Base-by-base conservation (phyloP, 2,113 vertebrate genomes). In the Ranitomeya imitator region DNA sequence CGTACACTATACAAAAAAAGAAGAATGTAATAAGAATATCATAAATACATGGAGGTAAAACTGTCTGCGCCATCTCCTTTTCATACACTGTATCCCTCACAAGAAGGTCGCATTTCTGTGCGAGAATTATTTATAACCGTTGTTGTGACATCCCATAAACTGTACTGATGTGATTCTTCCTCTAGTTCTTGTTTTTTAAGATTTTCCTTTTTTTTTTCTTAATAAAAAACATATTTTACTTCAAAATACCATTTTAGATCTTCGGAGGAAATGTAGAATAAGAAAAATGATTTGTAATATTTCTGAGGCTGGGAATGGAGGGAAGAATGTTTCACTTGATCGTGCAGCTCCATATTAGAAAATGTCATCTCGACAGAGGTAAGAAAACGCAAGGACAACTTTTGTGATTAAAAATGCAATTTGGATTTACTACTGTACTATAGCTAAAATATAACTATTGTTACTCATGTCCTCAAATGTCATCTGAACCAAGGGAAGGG, bases 121-220 rank as follows among this genome's bases (percentile, higher is more conserved):
- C 19, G 26, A 83, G 21, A 7, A 5, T 45, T 83, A 83, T 83
- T 83, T 83, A 83, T 65, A 45, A 21, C 37, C 37, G 12, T 37
- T 65, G 59, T 52, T 65, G 80, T 83, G 80, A 83, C 80, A 83
- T 63, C 37, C 37, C 10, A 83, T 83, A 63, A 83, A n/a, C 31
- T 9, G 79, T 65, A 45, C 60, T 65, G 15, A 83, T 83, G 60
- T 65, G 45, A 83, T 51, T 63, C 21, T 65, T 65, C 31, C 37
- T 63, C 7, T 37, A 55, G 21, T 79, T 57, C 77, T 79, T 79
- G 77, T 79, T 79, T 57, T 77, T 57, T 55, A 78, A 78, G 10
- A 54, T 57, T 79, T 78, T 79, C 1, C 37, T 45, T 14, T 31
- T 71, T 45, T 77, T 52, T 52, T 6, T 10, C 74, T 12, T n/a